A percentile compares a stretch with the other conserved stretches of the same genome.
Conservation (phyloP, 2,113 vertebrate genomes). For the Sigmodon hispidus region DNA sequence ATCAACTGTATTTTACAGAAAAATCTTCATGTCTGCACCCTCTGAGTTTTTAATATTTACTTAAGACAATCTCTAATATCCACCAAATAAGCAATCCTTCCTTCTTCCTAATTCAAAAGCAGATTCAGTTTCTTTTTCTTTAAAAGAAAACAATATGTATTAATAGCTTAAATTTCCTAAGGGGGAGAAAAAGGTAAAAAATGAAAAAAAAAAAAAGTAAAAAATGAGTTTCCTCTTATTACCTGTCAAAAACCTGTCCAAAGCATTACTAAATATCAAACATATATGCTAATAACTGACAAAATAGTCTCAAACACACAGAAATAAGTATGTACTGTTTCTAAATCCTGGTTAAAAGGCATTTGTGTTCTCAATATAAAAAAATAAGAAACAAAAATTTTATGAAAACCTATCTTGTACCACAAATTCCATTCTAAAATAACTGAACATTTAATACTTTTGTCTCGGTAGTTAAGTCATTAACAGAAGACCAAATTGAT, state of each 20-base stretch:
- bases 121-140: constrained; percentile 43
- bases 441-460: constrained; percentile 49
- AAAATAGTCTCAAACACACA: constrained; percentile 29
- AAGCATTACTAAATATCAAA: constrained; percentile 54
- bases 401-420: not conserved
- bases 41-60: constrained; percentile 51
- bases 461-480: not conserved
- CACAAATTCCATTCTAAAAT: constrained; percentile 59
- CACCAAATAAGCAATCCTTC: constrained; percentile 47
- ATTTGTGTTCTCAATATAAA: constrained; percentile 53
- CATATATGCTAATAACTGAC: not conserved
- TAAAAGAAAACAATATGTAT: not conserved
- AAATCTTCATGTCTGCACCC: not conserved
- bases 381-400: constrained; percentile 53
- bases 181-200: not conserved
- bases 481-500: constrained; percentile 23
- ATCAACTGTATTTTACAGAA: constrained; percentile 47
- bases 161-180: constrained; percentile 43
- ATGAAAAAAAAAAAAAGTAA: not conserved
- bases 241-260: constrained; percentile 46
- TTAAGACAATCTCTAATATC: constrained; percentile 48
- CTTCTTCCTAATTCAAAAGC: constrained; percentile 43
- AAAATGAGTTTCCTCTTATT: constrained; percentile 42
- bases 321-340: constrained; percentile 30
- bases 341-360: constrained; percentile 8